These are phyloP conservation scores for Luidia sarsii DNA, from an alignment of 53 echinoderm and acorn worm genomes.

Conservation along the genomic window DNA sequence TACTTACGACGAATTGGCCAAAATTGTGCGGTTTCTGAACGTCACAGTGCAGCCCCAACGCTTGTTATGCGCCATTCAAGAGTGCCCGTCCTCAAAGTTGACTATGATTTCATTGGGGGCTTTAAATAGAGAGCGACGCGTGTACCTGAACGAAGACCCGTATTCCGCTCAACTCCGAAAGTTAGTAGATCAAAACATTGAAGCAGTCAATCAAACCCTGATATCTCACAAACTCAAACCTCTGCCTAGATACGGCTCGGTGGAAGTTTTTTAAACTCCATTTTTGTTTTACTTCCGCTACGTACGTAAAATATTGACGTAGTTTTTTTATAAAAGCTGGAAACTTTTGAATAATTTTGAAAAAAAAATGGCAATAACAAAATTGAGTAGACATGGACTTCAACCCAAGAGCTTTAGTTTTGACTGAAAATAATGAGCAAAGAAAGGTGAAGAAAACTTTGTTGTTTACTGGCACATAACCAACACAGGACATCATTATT, in stretches of 20 bases:
- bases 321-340: too few relatives aligned
- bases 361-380: too few relatives aligned
- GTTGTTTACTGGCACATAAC: too few relatives aligned
- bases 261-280: slow-evolving; percentile 38
- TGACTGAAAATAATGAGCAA: too few relatives aligned
- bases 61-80: slow-evolving; percentile 67
- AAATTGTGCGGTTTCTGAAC: slow-evolving; percentile 71
- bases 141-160: slow-evolving; percentile 58
- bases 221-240: slow-evolving; percentile 29
- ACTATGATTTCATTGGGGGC: slow-evolving; percentile 70
- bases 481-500: too few relatives aligned
- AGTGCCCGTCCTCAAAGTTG: slow-evolving; percentile 63
- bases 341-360: too few relatives aligned
- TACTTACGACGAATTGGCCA: slow-evolving; percentile 58
- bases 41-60: slow-evolving; percentile 48
- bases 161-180: slow-evolving; percentile 21
- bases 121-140: slow-evolving; percentile 65
- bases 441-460: too few relatives aligned
- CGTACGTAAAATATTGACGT: too few relatives aligned
- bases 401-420: too few relatives aligned
- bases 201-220: slow-evolving; percentile 45
- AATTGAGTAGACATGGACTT: too few relatives aligned
- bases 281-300: too few relatives aligned
- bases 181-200: slow-evolving; percentile 37
- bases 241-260: slow-evolving; percentile 38